These are phyloP conservation scores for Leptopilina boulardi DNA, from an alignment of 1,140 invertebrate species.

Conservation along the genomic window DNA sequence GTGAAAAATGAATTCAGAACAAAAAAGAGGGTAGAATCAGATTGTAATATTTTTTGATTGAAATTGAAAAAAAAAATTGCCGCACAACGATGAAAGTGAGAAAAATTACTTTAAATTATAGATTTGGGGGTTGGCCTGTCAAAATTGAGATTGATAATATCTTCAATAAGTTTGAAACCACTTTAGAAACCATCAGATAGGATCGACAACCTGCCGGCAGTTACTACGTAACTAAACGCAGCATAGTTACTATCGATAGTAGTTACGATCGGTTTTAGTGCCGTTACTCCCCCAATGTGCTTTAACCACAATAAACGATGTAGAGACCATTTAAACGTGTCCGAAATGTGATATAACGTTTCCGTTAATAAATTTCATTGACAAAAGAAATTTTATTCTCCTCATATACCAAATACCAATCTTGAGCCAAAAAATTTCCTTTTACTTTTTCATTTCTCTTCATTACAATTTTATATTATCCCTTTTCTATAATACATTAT, in stretches of 20 bases:
- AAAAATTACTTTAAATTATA: not conserved
- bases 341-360: conserved; percentile 19
- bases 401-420: not conserved
- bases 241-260: conserved; percentile 32
- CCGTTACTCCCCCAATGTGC: conserved; percentile 27
- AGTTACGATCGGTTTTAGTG: conserved; percentile 31
- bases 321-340: conserved; percentile 4
- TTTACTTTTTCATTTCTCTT: not conserved
- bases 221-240: conserved; percentile 30
- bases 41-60: conserved; percentile 12
- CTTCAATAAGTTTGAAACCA: conserved; percentile 32
- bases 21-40: not conserved
- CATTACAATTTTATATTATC: not conserved
- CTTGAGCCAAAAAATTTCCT: not conserved
- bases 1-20: not conserved
- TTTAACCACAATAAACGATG: conserved; percentile 29
- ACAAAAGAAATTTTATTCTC: not conserved
- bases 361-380: conserved; percentile 12
- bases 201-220: conserved; percentile 30
- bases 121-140: conserved; percentile 5
- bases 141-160: conserved; percentile 27
- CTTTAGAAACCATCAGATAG: conserved; percentile 27
- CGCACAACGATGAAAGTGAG: not conserved
- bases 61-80: conserved; percentile 1
- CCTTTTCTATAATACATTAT: too few species aligned